Percentiles rank a stretch among this genome's conserved stretches.
Evolutionary conservation across 2,888 invertebrate genomes (phyloP).

Genomic region (Eristalis intricaria): DNA sequence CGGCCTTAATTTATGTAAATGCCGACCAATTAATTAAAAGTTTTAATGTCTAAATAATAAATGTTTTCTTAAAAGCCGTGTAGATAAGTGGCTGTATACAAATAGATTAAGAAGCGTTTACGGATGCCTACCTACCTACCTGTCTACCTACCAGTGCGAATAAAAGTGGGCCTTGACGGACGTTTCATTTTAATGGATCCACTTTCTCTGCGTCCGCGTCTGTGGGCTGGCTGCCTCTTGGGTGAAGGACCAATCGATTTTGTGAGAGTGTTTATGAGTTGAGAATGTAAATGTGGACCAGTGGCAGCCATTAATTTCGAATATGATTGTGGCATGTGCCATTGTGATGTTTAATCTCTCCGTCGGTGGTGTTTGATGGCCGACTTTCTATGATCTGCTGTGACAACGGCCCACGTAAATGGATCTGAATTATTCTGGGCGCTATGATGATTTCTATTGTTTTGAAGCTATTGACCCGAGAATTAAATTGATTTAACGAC

Average conservation of each 20-base stretch:
- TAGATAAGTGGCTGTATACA: slow-evolving; percentile 19
- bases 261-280: slow-evolving; percentile 1
- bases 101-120: slow-evolving; percentile 19
- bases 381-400: too few species aligned
- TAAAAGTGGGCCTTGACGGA: background rate
- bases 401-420: too few species aligned
- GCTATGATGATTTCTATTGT: too few species aligned
- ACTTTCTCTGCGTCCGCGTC: background rate
- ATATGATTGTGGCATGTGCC: background rate
- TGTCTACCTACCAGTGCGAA: background rate
- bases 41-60: slow-evolving; percentile 49
- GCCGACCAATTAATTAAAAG: slow-evolving; percentile 36
- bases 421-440: too few species aligned
- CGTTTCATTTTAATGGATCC: background rate
- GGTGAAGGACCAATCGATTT: background rate
- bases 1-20: slow-evolving; percentile 54
- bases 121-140: background rate
- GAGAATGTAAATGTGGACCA: background rate
- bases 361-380: background rate
- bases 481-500: too few species aligned
- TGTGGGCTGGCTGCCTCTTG: background rate
- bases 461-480: too few species aligned
- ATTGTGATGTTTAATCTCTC: background rate
- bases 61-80: slow-evolving; percentile 44
- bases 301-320: slow-evolving; percentile 1